phyloP scores from a whole-genome alignment of 1,140 invertebrate genomes.

The Macrobrachium nipponense region DNA sequence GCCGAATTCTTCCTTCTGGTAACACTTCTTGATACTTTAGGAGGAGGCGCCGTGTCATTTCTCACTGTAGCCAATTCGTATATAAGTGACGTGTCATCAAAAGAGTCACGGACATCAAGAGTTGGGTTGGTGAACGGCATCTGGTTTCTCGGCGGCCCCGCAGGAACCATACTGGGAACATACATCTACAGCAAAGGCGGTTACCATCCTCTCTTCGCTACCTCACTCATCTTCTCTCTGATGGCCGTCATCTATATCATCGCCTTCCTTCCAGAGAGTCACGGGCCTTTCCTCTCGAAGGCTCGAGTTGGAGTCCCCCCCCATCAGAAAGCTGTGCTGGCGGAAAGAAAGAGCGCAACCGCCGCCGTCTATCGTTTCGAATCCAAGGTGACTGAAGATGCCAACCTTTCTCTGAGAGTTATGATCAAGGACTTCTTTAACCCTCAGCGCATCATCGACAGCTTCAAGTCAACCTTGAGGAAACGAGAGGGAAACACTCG shows the following conservation, averaged over 20 bases:
- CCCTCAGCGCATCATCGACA: slow-evolving; percentile 44
- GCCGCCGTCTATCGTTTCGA: too few relatives aligned
- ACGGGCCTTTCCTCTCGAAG: slow-evolving; percentile 41
- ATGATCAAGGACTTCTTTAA: slow-evolving; percentile 53
- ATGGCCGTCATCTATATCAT: slow-evolving; percentile 39
- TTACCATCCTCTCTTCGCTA: slow-evolving; percentile 45
- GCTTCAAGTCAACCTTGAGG: slow-evolving; percentile 47
- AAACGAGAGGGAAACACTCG: slow-evolving; percentile 36
- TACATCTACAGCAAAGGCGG: slow-evolving; percentile 47
- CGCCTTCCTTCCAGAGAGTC: slow-evolving; percentile 45
- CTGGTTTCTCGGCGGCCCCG: slow-evolving; percentile 51
- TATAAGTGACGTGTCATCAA: slow-evolving; percentile 42
- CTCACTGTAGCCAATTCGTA: slow-evolving; percentile 48
- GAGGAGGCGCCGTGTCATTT: slow-evolving; percentile 51
- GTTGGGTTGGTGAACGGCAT: slow-evolving; percentile 50
- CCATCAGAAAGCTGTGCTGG: neutral
- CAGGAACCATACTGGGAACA: slow-evolving; percentile 43
- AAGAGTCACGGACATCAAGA: slow-evolving; percentile 35
- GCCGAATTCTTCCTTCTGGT: slow-evolving; percentile 39
- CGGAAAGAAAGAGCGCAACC: too few relatives aligned
- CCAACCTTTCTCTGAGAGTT: neutral
- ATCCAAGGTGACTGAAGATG: neutral
- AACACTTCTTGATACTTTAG: slow-evolving; percentile 43
- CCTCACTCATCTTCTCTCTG: slow-evolving; percentile 32
- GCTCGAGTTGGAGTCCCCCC: neutral